Conservation (phyloP, 1,140 invertebrate genomes). For the Oedothorax gibbosus region DNA sequence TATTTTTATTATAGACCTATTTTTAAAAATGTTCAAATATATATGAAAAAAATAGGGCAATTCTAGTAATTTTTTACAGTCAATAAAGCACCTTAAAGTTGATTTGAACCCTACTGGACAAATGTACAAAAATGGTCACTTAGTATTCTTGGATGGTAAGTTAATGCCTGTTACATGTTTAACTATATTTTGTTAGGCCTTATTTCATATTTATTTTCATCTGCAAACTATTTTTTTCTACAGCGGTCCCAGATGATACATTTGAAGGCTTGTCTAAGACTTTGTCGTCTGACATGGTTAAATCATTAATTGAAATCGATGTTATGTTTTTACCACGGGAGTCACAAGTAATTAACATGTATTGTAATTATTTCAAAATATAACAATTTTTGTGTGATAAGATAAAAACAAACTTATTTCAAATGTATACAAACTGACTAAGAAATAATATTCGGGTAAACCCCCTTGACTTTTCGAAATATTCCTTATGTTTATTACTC, state of each 20-base stretch:
- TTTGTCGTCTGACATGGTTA: neutral
- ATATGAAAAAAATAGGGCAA: too few relatives aligned
- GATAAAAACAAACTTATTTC: neutral
- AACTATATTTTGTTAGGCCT: neutral
- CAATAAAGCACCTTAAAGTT: neutral
- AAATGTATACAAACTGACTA: neutral
- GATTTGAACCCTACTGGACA: neutral
- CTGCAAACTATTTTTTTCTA: neutral
- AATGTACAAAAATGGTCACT: slow-evolving; percentile 11
- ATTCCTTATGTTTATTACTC: neutral
- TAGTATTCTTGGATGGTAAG: slow-evolving; percentile 23
- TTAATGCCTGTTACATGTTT: neutral
- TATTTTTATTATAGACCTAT: too few relatives aligned
- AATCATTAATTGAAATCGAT: slow-evolving; percentile 24
- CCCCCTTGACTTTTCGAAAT: neutral
- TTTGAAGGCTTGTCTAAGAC: neutral
- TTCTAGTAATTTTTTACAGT: neutral
- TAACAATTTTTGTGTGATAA: neutral
- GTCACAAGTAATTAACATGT: slow-evolving; percentile 17
- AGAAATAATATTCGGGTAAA: neutral
- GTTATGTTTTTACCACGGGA: slow-evolving; percentile 33
- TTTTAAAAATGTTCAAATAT: too few relatives aligned
- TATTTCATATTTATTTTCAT: neutral
- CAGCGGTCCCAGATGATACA: slow-evolving; percentile 10
- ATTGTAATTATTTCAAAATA: neutral